Percentiles rank a stretch among this genome's conserved stretches.
phyloP scores from a whole-genome alignment of 2,888 invertebrate genomes.

The Drosophila yooni region DNA sequence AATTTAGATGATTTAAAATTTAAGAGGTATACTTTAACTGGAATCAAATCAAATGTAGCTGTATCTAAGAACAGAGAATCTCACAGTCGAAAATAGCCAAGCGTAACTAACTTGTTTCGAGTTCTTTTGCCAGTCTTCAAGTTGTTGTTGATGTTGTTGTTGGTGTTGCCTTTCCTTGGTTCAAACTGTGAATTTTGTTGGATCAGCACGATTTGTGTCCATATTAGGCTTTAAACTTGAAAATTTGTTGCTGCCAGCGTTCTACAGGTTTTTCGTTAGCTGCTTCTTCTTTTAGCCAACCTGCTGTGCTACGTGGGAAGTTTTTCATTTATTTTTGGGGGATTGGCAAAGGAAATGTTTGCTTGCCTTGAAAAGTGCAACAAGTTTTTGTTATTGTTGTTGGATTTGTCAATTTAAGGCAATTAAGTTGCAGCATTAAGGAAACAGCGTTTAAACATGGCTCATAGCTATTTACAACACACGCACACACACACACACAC shows the following conservation, averaged over 20 bases:
- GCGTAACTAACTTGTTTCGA: not conserved
- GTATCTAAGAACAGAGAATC: slow-evolving; percentile 7
- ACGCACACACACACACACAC: slow-evolving; percentile 17
- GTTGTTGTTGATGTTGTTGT: slow-evolving; percentile 4
- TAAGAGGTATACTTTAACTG: fast-evolving
- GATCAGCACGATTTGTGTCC: slow-evolving; percentile 58
- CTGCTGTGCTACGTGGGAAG: slow-evolving; percentile 66
- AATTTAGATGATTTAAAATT: not conserved
- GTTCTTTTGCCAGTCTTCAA: slow-evolving; percentile 1
- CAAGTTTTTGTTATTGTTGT: slow-evolving; percentile 24
- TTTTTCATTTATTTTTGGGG: slow-evolving; percentile 4
- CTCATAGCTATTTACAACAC: slow-evolving; percentile 31
- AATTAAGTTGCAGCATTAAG: slow-evolving; percentile 64
- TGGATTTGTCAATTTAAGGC: slow-evolving; percentile 45
- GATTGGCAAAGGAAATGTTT: slow-evolving; percentile 39
- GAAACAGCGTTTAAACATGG: slow-evolving; percentile 57
- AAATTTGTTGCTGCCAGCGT: slow-evolving; percentile 58
- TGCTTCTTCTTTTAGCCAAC: slow-evolving; percentile 33
- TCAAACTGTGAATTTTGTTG: slow-evolving; percentile 20
- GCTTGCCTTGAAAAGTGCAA: slow-evolving; percentile 39
- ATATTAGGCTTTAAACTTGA: slow-evolving; percentile 71
- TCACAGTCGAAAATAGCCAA: not conserved
- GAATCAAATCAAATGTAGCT: not conserved
- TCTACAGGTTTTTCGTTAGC: slow-evolving; percentile 63
- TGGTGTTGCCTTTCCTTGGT: not conserved